A percentile compares a stretch with the other conserved stretches of the same genome.
These are phyloP conservation scores for Lichenostomus cassidix DNA, from an alignment of 2,113 vertebrate genomes.

Conservation along the genomic window DNA sequence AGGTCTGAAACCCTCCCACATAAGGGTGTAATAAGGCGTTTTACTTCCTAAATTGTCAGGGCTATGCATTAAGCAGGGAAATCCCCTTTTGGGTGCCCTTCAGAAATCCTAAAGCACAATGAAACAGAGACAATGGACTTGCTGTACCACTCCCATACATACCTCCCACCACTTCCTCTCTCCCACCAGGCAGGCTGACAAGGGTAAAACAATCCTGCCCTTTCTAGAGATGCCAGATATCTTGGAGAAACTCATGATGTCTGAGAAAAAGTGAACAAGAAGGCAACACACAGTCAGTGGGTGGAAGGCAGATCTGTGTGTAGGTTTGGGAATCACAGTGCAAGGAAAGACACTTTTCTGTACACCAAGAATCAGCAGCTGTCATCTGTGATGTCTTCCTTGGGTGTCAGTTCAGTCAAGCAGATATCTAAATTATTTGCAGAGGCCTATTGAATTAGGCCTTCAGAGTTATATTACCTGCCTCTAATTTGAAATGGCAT, in stretches of 20 bases:
- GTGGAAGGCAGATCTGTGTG: background rate
- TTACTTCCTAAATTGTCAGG: background rate
- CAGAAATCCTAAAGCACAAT: background rate
- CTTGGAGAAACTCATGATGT: background rate
- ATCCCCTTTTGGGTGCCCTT: background rate
- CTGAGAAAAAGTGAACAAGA: background rate
- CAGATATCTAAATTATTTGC: background rate
- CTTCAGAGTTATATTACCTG: background rate
- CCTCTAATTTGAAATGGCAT: background rate
- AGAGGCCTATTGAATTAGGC: background rate
- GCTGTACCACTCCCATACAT: background rate
- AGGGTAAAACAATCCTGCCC: background rate
- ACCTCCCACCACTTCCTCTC: background rate
- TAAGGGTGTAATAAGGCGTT: background rate
- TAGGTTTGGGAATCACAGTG: background rate
- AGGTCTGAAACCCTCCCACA: background rate
- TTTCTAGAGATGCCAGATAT: background rate
- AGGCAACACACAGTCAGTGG: background rate
- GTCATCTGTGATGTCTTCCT: background rate
- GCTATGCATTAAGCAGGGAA: background rate
- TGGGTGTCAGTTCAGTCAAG: background rate
- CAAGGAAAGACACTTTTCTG: background rate
- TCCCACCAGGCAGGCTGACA: background rate
- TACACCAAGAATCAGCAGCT: background rate
- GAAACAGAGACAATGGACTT: background rate